These are phyloP conservation scores for Scaptomyza polygonia DNA, from an alignment of 2,888 invertebrate species.

Conservation along the genomic window DNA sequence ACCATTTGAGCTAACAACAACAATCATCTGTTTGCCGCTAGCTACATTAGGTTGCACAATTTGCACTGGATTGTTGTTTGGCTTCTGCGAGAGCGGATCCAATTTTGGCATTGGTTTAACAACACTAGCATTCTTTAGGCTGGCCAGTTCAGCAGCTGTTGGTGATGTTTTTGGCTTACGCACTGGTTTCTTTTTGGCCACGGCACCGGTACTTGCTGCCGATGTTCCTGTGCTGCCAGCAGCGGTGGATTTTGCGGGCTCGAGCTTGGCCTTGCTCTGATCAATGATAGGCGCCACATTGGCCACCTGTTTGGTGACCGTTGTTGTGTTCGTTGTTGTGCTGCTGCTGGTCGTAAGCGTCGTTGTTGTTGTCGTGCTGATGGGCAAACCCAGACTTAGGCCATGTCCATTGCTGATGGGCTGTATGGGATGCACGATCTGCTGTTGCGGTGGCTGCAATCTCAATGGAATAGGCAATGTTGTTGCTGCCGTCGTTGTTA, in stretches of 20 bases:
- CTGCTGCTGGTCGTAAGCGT: slow-evolving; percentile 62
- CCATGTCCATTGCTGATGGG: slow-evolving; percentile 68
- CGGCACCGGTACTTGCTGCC: slow-evolving; percentile 65
- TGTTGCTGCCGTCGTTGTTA: slow-evolving; percentile 46
- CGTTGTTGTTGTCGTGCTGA: slow-evolving; percentile 62
- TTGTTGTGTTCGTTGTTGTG: slow-evolving; percentile 67
- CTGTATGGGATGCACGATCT: slow-evolving; percentile 82
- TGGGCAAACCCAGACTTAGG: slow-evolving; percentile 49
- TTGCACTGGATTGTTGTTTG: slow-evolving; percentile 83
- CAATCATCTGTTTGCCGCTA: slow-evolving; percentile 80
- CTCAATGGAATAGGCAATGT: slow-evolving; percentile 58
- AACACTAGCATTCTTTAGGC: slow-evolving; percentile 81
- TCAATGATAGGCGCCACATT: slow-evolving; percentile 84
- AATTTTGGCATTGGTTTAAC: slow-evolving; percentile 84
- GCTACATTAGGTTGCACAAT: slow-evolving; percentile 84
- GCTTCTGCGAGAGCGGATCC: slow-evolving; percentile 82
- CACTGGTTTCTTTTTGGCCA: slow-evolving; percentile 81
- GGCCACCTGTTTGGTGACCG: slow-evolving; percentile 83
- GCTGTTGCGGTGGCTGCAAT: slow-evolving; percentile 81
- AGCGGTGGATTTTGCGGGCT: slow-evolving; percentile 48
- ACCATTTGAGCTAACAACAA: slow-evolving; percentile 57
- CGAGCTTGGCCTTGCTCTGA: slow-evolving; percentile 82
- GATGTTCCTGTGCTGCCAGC: slow-evolving; percentile 40
- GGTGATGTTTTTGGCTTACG: slow-evolving; percentile 78
- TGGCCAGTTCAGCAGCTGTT: slow-evolving; percentile 77